Evolutionary conservation across 2,113 vertebrate species (phyloP).

Genomic region (Hippocampus guttulatus): DNA sequence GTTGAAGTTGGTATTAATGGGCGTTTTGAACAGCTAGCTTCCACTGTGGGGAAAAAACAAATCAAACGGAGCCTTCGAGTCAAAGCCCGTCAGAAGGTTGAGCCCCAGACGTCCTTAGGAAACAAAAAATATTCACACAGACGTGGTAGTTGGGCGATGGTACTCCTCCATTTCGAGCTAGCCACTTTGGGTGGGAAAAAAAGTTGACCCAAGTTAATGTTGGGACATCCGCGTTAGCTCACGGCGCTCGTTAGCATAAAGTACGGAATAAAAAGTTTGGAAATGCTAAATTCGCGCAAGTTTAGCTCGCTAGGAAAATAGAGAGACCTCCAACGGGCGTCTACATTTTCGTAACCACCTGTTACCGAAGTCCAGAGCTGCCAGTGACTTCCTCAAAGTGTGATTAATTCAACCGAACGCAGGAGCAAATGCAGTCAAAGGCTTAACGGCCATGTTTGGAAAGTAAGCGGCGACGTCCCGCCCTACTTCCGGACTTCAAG

Average conservation of each 20-base stretch:
- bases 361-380: conserved; percentile 29
- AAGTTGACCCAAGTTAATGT: conserved; percentile 62
- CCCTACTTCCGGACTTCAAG: conserved; percentile 59
- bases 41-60: conserved; percentile 25
- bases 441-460: conserved; percentile 67
- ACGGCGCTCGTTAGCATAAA: conserved; percentile 48
- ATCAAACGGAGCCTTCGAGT: conserved; percentile 27
- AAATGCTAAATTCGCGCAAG: conserved; percentile 1
- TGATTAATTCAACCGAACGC: conserved; percentile 49
- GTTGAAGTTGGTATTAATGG: conserved; percentile 19
- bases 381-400: conserved; percentile 55
- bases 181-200: conserved; percentile 15
- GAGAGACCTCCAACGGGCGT: neutral
- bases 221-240: conserved; percentile 49
- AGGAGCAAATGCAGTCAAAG: conserved; percentile 35
- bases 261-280: conserved; percentile 47
- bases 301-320: neutral
- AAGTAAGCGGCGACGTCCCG: conserved; percentile 44
- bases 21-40: conserved; percentile 21
- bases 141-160: conserved; percentile 7
- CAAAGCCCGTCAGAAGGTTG: conserved; percentile 1
- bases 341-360: conserved; percentile 57
- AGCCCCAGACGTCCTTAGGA: neutral
- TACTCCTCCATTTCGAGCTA: conserved; percentile 37
- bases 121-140: conserved; percentile 32